Percentiles rank a stretch among this genome's conserved stretches.
phyloP scores from a whole-genome alignment of 2,797 vertebrate species.

The Phoebastria nigripes region DNA sequence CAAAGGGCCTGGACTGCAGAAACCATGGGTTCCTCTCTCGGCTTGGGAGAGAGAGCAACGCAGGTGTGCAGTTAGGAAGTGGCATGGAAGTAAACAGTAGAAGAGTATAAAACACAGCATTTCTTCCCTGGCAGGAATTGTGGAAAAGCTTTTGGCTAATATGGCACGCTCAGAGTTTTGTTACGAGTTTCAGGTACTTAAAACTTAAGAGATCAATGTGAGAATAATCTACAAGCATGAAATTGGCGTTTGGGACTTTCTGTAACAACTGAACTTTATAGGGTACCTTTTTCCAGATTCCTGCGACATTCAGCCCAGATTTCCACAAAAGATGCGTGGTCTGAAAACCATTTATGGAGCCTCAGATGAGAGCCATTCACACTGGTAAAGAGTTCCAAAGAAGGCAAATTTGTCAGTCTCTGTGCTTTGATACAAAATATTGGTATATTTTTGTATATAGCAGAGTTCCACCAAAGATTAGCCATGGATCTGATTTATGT shows the following conservation, averaged over 20 bases:
- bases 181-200: neutral
- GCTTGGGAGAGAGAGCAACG: neutral
- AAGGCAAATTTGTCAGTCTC: neutral
- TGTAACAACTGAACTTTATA: neutral
- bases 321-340: neutral
- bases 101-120: neutral
- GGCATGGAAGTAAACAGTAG: neutral
- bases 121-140: neutral
- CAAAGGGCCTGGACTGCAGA: neutral
- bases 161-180: neutral
- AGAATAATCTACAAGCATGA: neutral
- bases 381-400: neutral
- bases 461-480: neutral
- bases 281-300: neutral
- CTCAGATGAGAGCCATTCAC: neutral
- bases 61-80: neutral
- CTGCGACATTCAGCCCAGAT: neutral
- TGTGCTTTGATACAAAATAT: neutral
- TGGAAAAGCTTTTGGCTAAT: neutral
- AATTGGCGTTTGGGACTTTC: neutral
- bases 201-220: neutral
- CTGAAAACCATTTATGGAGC: neutral
- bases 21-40: neutral
- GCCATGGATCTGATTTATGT: neutral
- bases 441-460: neutral